Percentiles rank a stretch among this genome's conserved stretches.
Conservation (phyloP, 2,888 invertebrate genomes). For the Notodonta ziczac region DNA sequence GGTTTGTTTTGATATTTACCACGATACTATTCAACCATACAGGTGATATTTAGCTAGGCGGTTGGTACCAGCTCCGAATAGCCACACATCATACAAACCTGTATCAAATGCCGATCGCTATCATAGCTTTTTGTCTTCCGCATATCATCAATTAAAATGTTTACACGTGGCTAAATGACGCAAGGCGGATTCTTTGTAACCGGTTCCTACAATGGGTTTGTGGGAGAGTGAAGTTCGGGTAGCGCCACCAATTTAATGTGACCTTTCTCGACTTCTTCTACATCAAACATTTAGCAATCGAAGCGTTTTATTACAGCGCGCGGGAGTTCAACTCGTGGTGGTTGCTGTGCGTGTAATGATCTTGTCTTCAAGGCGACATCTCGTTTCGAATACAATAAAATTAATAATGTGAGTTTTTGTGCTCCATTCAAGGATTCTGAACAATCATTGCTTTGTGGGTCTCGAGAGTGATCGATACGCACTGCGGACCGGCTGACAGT, state of each 20-base stretch:
- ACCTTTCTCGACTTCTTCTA: constrained; percentile 50
- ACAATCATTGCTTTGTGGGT: constrained; percentile 47
- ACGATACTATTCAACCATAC: neutral
- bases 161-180: constrained; percentile 79
- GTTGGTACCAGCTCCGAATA: constrained; percentile 40
- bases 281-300: constrained; percentile 28
- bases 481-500: constrained; percentile 38
- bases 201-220: constrained; percentile 73
- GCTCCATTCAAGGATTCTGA: constrained; percentile 71
- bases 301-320: constrained; percentile 33
- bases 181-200: constrained; percentile 73
- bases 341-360: constrained; percentile 59
- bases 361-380: constrained; percentile 76
- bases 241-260: constrained; percentile 69
- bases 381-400: constrained; percentile 72
- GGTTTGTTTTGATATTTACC: neutral
- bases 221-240: constrained; percentile 69
- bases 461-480: constrained; percentile 44
- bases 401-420: constrained; percentile 74
- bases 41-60: constrained; percentile 2
- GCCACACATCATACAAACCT: constrained; percentile 46
- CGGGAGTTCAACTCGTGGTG: constrained; percentile 55
- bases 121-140: constrained; percentile 74
- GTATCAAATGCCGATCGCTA: constrained; percentile 62
- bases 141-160: constrained; percentile 81